Conservation (phyloP, 2,888 invertebrate species). For the Pherbina coryleti region DNA sequence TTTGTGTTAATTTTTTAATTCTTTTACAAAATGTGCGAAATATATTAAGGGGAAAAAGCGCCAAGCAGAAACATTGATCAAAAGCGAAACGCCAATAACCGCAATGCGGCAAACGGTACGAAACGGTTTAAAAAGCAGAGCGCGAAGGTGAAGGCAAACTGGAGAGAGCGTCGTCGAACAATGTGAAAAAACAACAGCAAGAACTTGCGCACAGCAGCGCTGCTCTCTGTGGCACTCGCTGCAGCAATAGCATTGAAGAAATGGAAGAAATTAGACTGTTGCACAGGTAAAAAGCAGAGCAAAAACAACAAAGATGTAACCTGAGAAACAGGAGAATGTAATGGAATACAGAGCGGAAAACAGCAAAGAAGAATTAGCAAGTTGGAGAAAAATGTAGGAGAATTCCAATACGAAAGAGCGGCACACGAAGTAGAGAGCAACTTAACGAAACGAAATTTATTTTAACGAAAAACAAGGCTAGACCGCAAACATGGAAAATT, state of each 20-base stretch:
- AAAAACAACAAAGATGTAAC: background rate
- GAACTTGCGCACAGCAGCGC: background rate
- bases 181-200: background rate
- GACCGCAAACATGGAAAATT: background rate
- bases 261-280: background rate
- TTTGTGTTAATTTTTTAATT: conserved; percentile 18
- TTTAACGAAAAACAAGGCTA: background rate
- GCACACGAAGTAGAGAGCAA: background rate
- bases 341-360: background rate
- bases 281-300: conserved; percentile 17
- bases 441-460: background rate
- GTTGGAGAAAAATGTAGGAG: background rate
- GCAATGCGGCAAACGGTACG: conserved; percentile 70
- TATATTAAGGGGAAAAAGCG: conserved; percentile 11
- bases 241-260: background rate
- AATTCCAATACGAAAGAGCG: background rate
- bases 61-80: conserved; percentile 45
- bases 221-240: background rate
- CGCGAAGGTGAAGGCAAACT: conserved; percentile 38
- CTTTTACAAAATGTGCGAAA: conserved; percentile 32
- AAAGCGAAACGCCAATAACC: conserved; percentile 66
- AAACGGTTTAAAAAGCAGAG: conserved; percentile 58
- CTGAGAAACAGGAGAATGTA: conserved; percentile 30
- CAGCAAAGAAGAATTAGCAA: background rate
- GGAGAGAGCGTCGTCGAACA: background rate